Percentiles rank a stretch among this genome's conserved stretches.
phyloP scores from a whole-genome alignment of 2,888 invertebrate species.

The Drosophila robusta region DNA sequence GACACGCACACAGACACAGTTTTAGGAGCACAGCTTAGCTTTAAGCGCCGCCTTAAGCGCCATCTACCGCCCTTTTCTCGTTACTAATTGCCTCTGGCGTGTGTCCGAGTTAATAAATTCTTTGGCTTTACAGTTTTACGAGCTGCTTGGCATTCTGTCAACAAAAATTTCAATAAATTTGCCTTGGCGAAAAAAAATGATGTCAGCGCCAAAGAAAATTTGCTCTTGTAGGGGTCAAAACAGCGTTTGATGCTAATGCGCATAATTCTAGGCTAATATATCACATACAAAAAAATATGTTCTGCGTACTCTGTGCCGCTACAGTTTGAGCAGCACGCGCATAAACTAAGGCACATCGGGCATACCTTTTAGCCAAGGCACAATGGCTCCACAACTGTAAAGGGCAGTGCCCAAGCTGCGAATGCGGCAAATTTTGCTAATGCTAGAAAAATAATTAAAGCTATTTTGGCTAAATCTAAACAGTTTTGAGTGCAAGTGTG shows the following conservation, averaged over 20 bases:
- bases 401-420: neutral
- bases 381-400: slow-evolving; percentile 26
- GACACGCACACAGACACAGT: slow-evolving; percentile 39
- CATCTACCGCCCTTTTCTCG: slow-evolving; percentile 31
- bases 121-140: slow-evolving; percentile 18
- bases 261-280: slow-evolving; percentile 26
- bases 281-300: slow-evolving; percentile 11
- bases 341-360: slow-evolving; percentile 8
- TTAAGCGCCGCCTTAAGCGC: slow-evolving; percentile 9
- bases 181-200: slow-evolving; percentile 34
- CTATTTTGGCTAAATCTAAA: neutral
- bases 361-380: slow-evolving; percentile 28
- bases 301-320: neutral
- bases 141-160: slow-evolving; percentile 19
- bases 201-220: slow-evolving; percentile 48
- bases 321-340: slow-evolving; percentile 13
- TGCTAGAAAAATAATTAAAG: neutral
- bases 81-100: neutral
- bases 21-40: slow-evolving; percentile 13
- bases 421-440: neutral
- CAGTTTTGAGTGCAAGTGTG: slow-evolving; percentile 33
- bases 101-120: slow-evolving; percentile 18
- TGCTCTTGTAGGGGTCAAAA: slow-evolving; percentile 35
- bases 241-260: slow-evolving; percentile 19
- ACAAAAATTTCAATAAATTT: slow-evolving; percentile 28